Percentiles rank a stretch among this genome's conserved stretches.
These are phyloP conservation scores for Drosophila erecta DNA, from an alignment of 1,140 invertebrate species.

Conservation along the genomic window DNA sequence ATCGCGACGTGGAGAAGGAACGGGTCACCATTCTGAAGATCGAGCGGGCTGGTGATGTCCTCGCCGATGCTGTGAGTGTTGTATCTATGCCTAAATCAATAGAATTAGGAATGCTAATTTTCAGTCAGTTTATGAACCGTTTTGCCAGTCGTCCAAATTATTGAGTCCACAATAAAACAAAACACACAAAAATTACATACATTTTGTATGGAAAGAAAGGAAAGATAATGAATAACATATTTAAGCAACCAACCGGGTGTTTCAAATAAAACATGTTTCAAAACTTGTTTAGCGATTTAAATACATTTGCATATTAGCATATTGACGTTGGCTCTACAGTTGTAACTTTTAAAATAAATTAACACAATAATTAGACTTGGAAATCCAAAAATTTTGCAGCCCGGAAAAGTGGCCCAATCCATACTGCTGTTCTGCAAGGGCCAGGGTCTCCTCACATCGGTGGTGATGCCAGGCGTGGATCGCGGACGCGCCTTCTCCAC, in stretches of 20 bases:
- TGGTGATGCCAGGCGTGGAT: constrained; percentile 90
- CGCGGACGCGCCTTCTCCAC: constrained; percentile 87
- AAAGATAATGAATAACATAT: too few species aligned
- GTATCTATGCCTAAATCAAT: not conserved
- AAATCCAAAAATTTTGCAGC: constrained; percentile 85
- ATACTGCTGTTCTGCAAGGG: constrained; percentile 93
- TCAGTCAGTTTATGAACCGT: too few species aligned
- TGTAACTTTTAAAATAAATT: not conserved
- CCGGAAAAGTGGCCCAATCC: constrained; percentile 92
- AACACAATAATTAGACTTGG: too few species aligned
- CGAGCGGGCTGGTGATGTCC: constrained; percentile 91
- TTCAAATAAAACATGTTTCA: too few species aligned
- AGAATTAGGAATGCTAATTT: not conserved
- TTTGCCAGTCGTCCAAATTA: not conserved
- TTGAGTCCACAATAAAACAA: too few species aligned
- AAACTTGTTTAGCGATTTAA: too few species aligned
- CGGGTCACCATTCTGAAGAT: constrained; percentile 93
- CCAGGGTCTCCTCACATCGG: constrained; percentile 90
- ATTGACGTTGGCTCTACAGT: too few species aligned
- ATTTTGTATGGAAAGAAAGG: too few species aligned
- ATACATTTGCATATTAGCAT: too few species aligned
- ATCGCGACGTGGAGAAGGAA: constrained; percentile 91
- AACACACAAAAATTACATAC: too few species aligned
- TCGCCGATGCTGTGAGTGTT: constrained; percentile 90
- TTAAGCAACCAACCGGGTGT: too few species aligned